Evolutionary conservation across 2,113 vertebrate species (phyloP), one percentile per base, ranked within the genome.

Genomic region (Pangasianodon gigas): DNA sequence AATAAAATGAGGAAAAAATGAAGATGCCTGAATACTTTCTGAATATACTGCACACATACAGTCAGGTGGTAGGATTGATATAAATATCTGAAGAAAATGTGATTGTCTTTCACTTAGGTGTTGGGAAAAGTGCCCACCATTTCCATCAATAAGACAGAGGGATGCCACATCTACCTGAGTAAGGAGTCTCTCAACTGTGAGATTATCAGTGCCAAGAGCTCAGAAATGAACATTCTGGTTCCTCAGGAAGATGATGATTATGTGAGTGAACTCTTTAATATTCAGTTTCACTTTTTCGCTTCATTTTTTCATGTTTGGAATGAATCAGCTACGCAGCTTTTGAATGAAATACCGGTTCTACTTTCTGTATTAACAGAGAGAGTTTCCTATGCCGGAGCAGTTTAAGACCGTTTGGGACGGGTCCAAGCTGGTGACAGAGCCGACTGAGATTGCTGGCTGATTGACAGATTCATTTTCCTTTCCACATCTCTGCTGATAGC

Each of bases 141-240:
- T 92, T 99, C 98, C 91, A 97, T 99, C 93, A 99, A 99, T 93
- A 99, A 98, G 94, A 99, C 98, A 9, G 98, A 99, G 91, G 98
- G 98, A 75, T 99, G 98, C 93, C 98, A 99, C 88, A 94, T 99
- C 87, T 99, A 98, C 96, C 95, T 99, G 95, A 98, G 98, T 69
- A 96, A 97, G 85, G 97, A 97, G 0, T 97, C 98, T 0, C 92
- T 99, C 83, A 94, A 94, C 90, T 99, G 98, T 94, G 97, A 98
- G 94, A 97, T 99, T 54, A 96, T 99, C 94, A 99, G 98, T 88
- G 98, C 98, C 94, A 99, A 97, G 92, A 99, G 98, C 89, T 99
- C 98, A 0, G 98, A 98, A 95, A 99, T 99, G 98, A 99, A 99
- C 93, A 95, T 99, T 87, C 95, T 99, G 62, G 92, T 99, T 89